Evolutionary conservation across 2,797 vertebrate species (phyloP).

Genomic region (Sternarchorhynchus goeldii): DNA sequence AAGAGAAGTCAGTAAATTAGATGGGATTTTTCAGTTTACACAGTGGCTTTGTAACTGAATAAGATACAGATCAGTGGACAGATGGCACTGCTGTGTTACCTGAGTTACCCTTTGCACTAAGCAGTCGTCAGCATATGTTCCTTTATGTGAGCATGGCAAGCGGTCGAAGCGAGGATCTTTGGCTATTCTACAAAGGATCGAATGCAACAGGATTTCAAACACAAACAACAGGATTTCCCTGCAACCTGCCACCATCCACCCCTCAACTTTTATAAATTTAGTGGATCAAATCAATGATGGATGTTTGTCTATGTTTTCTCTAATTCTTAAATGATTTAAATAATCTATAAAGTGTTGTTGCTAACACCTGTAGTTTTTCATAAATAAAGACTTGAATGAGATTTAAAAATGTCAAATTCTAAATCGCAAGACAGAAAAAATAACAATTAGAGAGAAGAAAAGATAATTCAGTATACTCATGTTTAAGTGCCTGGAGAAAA

Average conservation of each 20-base stretch:
- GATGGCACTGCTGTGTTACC: constrained; percentile 72
- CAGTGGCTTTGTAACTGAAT: background rate
- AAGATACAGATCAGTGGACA: background rate
- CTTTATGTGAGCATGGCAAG: constrained; percentile 90
- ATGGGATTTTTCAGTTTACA: background rate
- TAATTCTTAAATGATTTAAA: too few species aligned
- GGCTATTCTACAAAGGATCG: constrained; percentile 81
- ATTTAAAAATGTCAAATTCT: too few species aligned
- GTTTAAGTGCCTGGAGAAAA: background rate
- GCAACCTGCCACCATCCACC: too few species aligned
- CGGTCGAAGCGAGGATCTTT: constrained; percentile 96
- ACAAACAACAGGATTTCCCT: background rate
- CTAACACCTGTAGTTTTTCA: too few species aligned
- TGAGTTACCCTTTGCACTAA: constrained; percentile 95
- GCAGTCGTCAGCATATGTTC: constrained; percentile 98
- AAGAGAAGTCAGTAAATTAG: constrained; percentile 48
- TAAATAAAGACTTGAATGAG: too few species aligned
- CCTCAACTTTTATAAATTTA: too few species aligned
- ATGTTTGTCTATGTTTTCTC: too few species aligned
- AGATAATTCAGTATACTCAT: background rate
- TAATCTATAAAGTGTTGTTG: too few species aligned
- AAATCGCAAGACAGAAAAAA: too few species aligned
- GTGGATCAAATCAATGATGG: too few species aligned
- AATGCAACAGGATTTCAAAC: background rate
- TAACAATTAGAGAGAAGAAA: too few species aligned